Percentiles rank a stretch among this genome's conserved stretches.
phyloP scores from a whole-genome alignment of 2,888 invertebrate species.

The Lasius platythorax region DNA sequence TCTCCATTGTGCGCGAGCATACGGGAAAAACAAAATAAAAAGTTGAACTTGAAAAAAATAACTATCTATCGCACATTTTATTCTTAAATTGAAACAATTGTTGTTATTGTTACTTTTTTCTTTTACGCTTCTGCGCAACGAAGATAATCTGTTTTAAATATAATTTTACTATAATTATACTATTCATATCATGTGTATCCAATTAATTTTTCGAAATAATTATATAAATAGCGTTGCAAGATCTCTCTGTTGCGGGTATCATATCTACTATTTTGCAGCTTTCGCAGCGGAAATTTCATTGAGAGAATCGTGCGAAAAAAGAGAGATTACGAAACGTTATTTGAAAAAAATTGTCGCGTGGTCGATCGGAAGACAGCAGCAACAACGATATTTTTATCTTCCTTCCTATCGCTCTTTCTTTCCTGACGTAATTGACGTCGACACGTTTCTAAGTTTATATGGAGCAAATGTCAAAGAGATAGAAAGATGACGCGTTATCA shows the following conservation, averaged over 20 bases:
- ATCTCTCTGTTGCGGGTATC: not conserved
- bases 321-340: slow-evolving; percentile 11
- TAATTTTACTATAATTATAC: not conserved
- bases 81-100: not conserved
- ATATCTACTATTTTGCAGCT: not conserved
- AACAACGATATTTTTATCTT: not conserved
- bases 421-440: slow-evolving; percentile 11
- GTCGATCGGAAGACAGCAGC: slow-evolving; percentile 12
- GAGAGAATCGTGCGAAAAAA: not conserved
- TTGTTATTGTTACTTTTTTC: not conserved
- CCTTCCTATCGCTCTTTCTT: not conserved
- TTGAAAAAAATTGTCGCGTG: slow-evolving; percentile 6
- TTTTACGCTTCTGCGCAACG: not conserved
- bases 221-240: not conserved
- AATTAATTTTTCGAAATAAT: not conserved
- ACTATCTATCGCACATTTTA: not conserved
- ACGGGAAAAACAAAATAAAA: not conserved
- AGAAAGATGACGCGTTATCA: not conserved
- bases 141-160: not conserved
- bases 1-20: not conserved
- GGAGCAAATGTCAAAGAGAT: slow-evolving; percentile 35
- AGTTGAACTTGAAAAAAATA: not conserved
- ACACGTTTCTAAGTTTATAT: not conserved
- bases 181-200: not conserved
- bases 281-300: not conserved